Evolutionary conservation across 1,140 invertebrate species (phyloP), one percentile per base, ranked within the genome.

Genomic region (Drosophila insularis): DNA sequence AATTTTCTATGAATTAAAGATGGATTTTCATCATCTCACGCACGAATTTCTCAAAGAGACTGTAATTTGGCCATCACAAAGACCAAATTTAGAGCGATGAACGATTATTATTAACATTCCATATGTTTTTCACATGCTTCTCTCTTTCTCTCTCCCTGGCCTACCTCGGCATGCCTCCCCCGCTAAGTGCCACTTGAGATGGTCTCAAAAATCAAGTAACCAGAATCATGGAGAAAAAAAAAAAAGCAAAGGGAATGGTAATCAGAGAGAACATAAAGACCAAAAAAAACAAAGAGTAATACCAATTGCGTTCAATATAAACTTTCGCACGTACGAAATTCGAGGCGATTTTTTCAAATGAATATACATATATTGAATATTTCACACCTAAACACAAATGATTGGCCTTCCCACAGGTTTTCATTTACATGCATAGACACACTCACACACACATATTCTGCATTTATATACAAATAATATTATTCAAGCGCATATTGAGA

Each of bases 401-500:
- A n/a, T 46, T 46, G 32, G 63, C 75, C 78, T 86, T 86, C 81
- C 78, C 81, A 87, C 79, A 75, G 79, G 81, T 86, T 79, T 86
- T 73, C 56, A 27, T 66, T 86, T 81, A 79, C 80, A 35, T 11
- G 8, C 32, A 54, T 4, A 14, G 21, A 58, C 7, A 5, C 23
- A 35, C 8, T 23, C 62, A 68, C 5, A 46, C 14, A 21, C 1
- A 32, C 43, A 72, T 6, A 46, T 6, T 37, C 27, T 71, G 61
- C 43, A 63, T 37, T 56, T 43, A 31, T 37, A 68, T 63, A 63
- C 56, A 64, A 70, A 60, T 63, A 71, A 55, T 60, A 43, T 27
- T 35, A 53, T 31, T 21, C 21, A 19, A 55, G 23, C 21, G 53
- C 32, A 37, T 35, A 58, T 71, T 71, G 61, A 63, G 58, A 53